Percentiles rank a stretch among this genome's conserved stretches.
These are phyloP conservation scores for Hormaphis cornu DNA, from an alignment of 1,140 invertebrate genomes.

Conservation along the genomic window DNA sequence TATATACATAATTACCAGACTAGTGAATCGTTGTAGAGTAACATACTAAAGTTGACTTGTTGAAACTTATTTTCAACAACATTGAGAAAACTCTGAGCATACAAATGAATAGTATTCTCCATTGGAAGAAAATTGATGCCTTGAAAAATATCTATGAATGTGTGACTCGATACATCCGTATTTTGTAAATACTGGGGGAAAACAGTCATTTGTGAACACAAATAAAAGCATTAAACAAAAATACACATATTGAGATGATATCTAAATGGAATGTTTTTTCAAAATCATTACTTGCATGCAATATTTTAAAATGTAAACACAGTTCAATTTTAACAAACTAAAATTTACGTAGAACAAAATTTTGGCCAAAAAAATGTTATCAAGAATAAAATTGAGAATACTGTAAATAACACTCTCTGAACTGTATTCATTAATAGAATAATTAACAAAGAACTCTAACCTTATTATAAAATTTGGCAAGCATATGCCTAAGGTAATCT, in stretches of 20 bases:
- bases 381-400: no score
- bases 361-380: no score
- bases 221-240: background rate
- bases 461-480: constrained; percentile 23
- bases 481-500: constrained; percentile 19
- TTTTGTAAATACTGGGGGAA: constrained; percentile 16
- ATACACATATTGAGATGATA: no score
- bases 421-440: no score
- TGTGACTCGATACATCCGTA: constrained; percentile 2
- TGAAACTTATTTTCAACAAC: constrained; percentile 12
- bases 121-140: constrained; percentile 13
- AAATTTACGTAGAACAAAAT: no score
- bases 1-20: constrained; percentile 25
- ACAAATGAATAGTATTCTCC: constrained; percentile 9
- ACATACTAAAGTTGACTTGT: constrained; percentile 23
- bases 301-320: no score
- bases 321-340: no score
- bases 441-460: background rate
- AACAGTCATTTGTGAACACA: background rate
- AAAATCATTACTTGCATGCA: no score
- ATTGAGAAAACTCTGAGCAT: constrained; percentile 22
- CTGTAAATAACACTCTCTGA: no score
- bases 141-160: constrained; percentile 28
- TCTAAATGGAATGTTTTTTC: no score
- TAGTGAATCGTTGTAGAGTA: constrained; percentile 19